These are phyloP conservation scores for Bubo blakistoni DNA, from an alignment of 2,113 vertebrate species.

Conservation along the genomic window DNA sequence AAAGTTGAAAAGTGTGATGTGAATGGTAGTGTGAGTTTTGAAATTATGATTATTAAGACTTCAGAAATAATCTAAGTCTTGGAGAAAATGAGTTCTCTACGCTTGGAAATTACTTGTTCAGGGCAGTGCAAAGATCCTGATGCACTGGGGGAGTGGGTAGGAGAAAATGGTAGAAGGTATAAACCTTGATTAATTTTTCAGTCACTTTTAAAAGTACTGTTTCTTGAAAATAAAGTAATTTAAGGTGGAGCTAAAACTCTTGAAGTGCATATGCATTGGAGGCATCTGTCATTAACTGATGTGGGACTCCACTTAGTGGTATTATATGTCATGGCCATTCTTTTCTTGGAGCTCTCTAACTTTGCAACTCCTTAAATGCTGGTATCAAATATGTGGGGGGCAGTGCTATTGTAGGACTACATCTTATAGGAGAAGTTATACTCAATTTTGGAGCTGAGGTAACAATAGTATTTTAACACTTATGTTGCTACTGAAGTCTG, in stretches of 20 bases:
- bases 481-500: neutral
- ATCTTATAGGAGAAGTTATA: neutral
- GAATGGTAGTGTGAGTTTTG: neutral
- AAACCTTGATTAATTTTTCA: neutral
- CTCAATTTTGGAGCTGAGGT: neutral
- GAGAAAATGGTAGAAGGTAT: neutral
- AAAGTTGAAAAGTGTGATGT: neutral
- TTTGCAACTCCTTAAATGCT: neutral
- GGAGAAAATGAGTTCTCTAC: neutral
- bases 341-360: neutral
- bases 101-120: neutral
- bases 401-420: fast-evolving
- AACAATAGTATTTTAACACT: neutral
- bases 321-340: neutral
- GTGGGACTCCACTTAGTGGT: neutral
- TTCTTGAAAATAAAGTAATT: neutral
- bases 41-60: neutral
- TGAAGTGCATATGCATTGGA: too few relatives aligned
- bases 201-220: neutral
- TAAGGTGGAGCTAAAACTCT: neutral
- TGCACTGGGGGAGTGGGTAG: neutral
- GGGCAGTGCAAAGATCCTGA: neutral
- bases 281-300: neutral
- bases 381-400: fast-evolving
- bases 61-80: neutral